Base-by-base conservation (phyloP, 2,888 invertebrate genomes). In the Galeopsomyia nigrocyanea region DNA sequence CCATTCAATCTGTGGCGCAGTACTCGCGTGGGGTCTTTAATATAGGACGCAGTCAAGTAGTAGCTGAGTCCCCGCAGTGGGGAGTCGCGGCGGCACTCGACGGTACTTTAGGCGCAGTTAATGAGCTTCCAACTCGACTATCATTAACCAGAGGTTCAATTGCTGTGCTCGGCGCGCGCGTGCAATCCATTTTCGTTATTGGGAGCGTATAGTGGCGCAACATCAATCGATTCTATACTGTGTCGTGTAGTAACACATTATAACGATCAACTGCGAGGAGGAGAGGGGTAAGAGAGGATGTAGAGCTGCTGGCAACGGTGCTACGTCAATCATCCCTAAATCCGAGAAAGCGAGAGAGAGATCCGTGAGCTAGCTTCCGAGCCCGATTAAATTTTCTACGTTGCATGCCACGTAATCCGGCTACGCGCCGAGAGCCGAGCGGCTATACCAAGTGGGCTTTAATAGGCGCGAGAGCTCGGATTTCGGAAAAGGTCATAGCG, bases 271-370 rank as follows among this genome's bases (percentile, higher is more conserved):
- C 10, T 39, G 21, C n/a, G 55, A 50, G 56, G 14, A 46, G 17
- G 51, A 50, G 56, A 13, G 49, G 14, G 50, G 26, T 3, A 2
- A 47, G 19, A 22, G 46, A n/a, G n/a, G n/a, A n/a, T n/a, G n/a
- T n/a, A n/a, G n/a, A n/a, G n/a, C n/a, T n/a, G n/a, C 5, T 14
- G n/a, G 19, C 21, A 21, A n/a, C 21, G 21, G 39, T 19, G 60
- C n/a, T 17, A 51, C 62, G 61, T 62, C 61, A 71, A 71, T 67
- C 56, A 71, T 62, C 66, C 66, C 61, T 62, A 66, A 66, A 71
- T 66, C 50, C 46, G 55, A 53, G 39, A 39, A 39, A 39, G 39
- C 5, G 39, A 39, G 10, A 13, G 39, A 39, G 39, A 39, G 10
- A 39, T 26, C 26, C 26, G 39, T 5, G 39, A 3, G 39, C 39